Percentiles rank a stretch among this genome's conserved stretches.
Evolutionary conservation across 2,888 invertebrate genomes (phyloP).

Genomic region (Diaperis boleti): DNA sequence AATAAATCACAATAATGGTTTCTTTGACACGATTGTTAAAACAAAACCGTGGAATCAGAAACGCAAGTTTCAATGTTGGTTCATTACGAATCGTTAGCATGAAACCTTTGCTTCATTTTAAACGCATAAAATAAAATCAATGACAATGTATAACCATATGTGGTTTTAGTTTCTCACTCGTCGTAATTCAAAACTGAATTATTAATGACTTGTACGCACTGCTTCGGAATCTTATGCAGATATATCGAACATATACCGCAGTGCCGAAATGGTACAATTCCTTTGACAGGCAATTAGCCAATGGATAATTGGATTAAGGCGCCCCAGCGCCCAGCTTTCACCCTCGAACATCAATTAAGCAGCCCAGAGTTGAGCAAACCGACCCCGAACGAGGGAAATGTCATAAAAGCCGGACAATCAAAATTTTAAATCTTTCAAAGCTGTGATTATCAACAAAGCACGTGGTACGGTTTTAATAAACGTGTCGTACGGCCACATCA

Average conservation of each 20-base stretch:
- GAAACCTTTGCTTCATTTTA: no score
- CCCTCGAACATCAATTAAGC: conserved; percentile 29
- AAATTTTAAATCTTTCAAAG: conserved; percentile 6
- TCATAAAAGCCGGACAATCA: conserved; percentile 23
- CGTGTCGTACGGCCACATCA: not conserved
- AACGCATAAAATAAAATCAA: no score
- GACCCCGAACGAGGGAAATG: not conserved
- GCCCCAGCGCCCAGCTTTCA: conserved; percentile 32
- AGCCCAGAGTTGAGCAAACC: conserved; percentile 5
- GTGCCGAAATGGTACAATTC: conserved; percentile 31
- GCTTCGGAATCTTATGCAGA: no score
- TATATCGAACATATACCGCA: conserved; percentile 29
- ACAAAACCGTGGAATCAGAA: no score
- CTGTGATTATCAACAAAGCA: not conserved
- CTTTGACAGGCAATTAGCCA: conserved; percentile 42
- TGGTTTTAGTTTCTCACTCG: no score
- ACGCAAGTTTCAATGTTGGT: no score
- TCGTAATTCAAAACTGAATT: no score
- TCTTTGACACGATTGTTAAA: no score
- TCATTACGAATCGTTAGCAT: no score
- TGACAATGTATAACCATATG: no score
- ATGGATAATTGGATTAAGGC: conserved; percentile 39
- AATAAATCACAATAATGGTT: no score
- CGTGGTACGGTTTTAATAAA: not conserved
- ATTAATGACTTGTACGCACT: no score